A percentile compares a stretch with the other conserved stretches of the same genome.
Evolutionary conservation across 1,140 invertebrate species (phyloP).

Genomic region (Diabrotica undecimpunctata): DNA sequence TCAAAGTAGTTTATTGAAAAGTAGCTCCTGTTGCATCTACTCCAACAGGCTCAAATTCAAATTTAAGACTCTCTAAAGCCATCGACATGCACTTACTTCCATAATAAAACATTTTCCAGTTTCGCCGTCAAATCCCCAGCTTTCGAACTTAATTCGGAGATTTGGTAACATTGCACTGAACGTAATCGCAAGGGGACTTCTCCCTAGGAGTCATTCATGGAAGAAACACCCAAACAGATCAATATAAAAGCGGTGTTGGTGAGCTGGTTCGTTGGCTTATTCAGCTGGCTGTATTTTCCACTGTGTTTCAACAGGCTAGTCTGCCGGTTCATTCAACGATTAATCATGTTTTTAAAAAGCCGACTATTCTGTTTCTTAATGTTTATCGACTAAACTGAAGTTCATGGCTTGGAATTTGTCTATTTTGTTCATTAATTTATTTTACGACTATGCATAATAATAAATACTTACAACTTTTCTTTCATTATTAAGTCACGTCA

Average conservation of each 20-base stretch:
- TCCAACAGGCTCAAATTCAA: too few species aligned
- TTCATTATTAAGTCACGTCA: too few species aligned
- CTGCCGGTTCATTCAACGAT: background rate
- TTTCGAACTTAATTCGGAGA: background rate
- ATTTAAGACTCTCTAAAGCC: background rate
- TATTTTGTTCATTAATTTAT: too few species aligned
- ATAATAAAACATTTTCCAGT: background rate
- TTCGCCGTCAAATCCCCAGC: background rate
- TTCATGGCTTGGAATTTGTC: too few species aligned
- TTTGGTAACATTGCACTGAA: background rate
- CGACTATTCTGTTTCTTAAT: too few species aligned
- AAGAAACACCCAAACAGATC: constrained; percentile 14
- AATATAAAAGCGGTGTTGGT: constrained; percentile 8
- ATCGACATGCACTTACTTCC: too few species aligned
- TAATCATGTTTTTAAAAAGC: background rate
- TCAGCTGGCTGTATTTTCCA: background rate
- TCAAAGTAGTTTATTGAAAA: too few species aligned
- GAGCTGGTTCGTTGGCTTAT: constrained; percentile 5
- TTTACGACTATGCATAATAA: too few species aligned
- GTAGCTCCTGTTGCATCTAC: too few species aligned
- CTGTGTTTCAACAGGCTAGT: background rate
- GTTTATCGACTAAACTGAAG: too few species aligned
- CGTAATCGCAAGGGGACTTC: background rate
- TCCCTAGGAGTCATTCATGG: constrained; percentile 13
- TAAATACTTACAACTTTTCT: too few species aligned